These are phyloP conservation scores for Corythornis madagascariensis DNA, from an alignment of 2,113 vertebrate species.

Conservation along the genomic window DNA sequence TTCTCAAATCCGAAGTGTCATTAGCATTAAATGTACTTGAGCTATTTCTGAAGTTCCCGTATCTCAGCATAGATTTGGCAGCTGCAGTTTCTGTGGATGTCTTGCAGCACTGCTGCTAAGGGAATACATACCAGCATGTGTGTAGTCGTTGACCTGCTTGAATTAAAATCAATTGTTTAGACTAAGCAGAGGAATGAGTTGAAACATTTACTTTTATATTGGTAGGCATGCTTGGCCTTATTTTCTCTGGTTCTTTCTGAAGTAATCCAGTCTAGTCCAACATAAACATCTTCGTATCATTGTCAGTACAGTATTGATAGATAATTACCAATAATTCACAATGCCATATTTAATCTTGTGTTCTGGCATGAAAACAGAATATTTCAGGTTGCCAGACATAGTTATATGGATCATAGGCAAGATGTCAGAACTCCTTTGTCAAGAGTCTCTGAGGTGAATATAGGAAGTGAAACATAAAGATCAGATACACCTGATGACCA, in stretches of 20 bases:
- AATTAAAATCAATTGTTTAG: not conserved
- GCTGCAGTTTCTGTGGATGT: not conserved
- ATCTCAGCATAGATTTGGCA: not conserved
- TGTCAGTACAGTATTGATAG: not conserved
- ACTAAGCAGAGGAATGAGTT: not conserved
- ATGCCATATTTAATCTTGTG: not conserved
- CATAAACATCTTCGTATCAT: not conserved
- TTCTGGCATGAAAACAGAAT: too few species aligned
- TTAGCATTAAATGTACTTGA: not conserved
- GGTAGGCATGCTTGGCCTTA: not conserved
- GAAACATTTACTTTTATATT: not conserved
- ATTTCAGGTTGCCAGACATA: too few species aligned
- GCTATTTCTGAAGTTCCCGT: not conserved
- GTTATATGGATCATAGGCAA: too few species aligned
- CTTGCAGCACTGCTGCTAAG: not conserved
- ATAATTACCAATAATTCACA: not conserved
- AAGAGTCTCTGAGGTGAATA: too few species aligned
- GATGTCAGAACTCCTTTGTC: too few species aligned
- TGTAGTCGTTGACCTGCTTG: rapidly evolving
- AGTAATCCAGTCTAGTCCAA: not conserved
- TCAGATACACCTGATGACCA: too few species aligned
- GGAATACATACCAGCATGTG: not conserved
- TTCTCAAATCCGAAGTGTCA: not conserved
- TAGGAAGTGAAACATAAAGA: too few species aligned
- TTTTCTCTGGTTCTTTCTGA: not conserved